A percentile compares a stretch with the other conserved stretches of the same genome.
phyloP scores from a whole-genome alignment of 2,113 vertebrate genomes.

The Dromiciops gliroides region DNA sequence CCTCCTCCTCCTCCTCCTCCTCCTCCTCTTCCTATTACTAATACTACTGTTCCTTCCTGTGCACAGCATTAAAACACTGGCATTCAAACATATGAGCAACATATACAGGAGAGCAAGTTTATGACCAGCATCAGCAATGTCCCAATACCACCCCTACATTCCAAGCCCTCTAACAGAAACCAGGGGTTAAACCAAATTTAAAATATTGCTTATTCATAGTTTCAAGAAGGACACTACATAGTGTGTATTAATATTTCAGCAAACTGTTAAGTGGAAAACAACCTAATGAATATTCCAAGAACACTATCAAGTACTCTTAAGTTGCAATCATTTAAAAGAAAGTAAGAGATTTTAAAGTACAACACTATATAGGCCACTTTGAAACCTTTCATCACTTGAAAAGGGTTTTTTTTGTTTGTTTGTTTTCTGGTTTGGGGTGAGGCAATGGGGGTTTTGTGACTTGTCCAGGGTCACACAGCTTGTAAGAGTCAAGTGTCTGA shows the following conservation, averaged over 20 bases:
- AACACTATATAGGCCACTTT: neutral
- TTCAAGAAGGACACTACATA: neutral
- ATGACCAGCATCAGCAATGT: neutral
- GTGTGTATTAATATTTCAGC: neutral
- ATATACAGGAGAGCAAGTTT: neutral
- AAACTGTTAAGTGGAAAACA: neutral
- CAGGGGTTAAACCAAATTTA: neutral
- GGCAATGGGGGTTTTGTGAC: too few species aligned
- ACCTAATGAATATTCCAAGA: slow-evolving; percentile 8
- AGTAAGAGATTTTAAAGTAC: neutral
- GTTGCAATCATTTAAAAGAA: slow-evolving; percentile 6
- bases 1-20: neutral
- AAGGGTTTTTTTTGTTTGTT: too few species aligned
- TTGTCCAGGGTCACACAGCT: too few species aligned
- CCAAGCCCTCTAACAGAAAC: neutral
- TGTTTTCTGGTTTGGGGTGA: too few species aligned
- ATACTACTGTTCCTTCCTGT: neutral
- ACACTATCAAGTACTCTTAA: neutral
- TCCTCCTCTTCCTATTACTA: neutral
- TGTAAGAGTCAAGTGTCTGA: too few species aligned
- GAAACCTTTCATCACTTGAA: slow-evolving; percentile 10
- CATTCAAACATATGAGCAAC: neutral
- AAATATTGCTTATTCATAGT: slow-evolving; percentile 15
- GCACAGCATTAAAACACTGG: neutral
- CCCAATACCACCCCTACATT: neutral